phyloP scores from a whole-genome alignment of 2,113 vertebrate species.

The Calonectris borealis region DNA sequence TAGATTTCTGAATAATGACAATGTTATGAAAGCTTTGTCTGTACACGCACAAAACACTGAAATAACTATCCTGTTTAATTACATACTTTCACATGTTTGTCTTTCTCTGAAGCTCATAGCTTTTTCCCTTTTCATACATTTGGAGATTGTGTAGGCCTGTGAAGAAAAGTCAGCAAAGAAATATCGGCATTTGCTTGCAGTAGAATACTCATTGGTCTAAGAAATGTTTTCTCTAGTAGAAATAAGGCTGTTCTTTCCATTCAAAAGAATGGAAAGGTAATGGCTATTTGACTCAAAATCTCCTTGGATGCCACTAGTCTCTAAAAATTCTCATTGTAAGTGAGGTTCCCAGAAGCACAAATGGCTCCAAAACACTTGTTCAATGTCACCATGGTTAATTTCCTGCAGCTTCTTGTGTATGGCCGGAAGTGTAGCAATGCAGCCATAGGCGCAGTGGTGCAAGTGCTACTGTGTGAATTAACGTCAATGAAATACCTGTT shows the following conservation, averaged over 20 bases:
- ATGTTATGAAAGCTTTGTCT: not conserved
- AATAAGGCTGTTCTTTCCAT: not conserved
- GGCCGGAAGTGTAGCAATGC: not conserved
- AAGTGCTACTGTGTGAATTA: not conserved
- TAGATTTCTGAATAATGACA: not conserved
- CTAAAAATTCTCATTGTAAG: not conserved
- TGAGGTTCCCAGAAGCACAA: not conserved
- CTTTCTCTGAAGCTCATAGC: not conserved
- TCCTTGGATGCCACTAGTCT: not conserved
- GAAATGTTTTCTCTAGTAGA: not conserved
- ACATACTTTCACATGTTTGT: not conserved
- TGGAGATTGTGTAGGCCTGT: not conserved
- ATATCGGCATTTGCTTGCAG: not conserved
- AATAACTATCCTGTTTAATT: not conserved
- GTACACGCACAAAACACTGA: not conserved
- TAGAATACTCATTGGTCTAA: not conserved
- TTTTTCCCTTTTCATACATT: not conserved
- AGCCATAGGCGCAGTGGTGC: not conserved
- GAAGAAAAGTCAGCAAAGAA: not conserved
- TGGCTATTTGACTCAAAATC: not conserved
- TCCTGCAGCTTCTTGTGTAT: not conserved
- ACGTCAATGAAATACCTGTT: not conserved
- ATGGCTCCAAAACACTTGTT: not conserved
- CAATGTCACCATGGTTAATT: not conserved
- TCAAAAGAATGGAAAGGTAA: not conserved